These are phyloP conservation scores for Dichetophora obliterata DNA, from an alignment of 2,888 invertebrate species.

Conservation along the genomic window DNA sequence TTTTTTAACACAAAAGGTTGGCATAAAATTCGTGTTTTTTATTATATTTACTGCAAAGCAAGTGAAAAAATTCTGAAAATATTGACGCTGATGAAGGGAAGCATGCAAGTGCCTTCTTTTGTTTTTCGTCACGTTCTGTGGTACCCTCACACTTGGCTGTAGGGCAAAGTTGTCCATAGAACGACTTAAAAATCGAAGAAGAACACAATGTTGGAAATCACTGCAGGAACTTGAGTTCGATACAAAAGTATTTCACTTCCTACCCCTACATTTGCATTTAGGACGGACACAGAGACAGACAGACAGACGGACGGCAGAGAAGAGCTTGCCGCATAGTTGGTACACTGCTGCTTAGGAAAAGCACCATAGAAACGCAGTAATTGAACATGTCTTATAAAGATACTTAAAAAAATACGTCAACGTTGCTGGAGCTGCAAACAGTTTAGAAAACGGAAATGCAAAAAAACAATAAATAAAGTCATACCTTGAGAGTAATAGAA, in stretches of 20 bases:
- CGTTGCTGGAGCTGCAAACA: not conserved
- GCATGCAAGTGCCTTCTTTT: conserved; percentile 67
- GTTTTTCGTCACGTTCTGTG: conserved; percentile 68
- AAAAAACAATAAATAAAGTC: conserved; percentile 5
- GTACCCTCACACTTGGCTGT: conserved; percentile 51
- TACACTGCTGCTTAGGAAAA: conserved; percentile 13
- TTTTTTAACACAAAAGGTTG: conserved; percentile 24
- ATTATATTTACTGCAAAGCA: conserved; percentile 12
- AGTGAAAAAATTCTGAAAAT: conserved; percentile 36
- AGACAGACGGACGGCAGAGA: not conserved
- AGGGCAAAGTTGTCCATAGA: conserved; percentile 11
- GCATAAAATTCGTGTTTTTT: conserved; percentile 40
- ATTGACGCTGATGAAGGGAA: conserved; percentile 49
- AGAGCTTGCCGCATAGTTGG: conserved; percentile 24
- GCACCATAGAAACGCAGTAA: conserved; percentile 4
- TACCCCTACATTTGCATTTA: not conserved
- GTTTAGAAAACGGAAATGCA: conserved; percentile 8
- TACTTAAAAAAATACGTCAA: conserved; percentile 15
- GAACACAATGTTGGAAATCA: conserved; percentile 4
- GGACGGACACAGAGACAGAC: not conserved
- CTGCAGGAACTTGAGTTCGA: conserved; percentile 32
- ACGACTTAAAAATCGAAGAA: conserved; percentile 22
- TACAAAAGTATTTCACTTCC: not conserved
- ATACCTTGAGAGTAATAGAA: not conserved
- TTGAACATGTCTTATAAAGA: conserved; percentile 16